Percentiles rank a stretch among this genome's conserved stretches.
phyloP scores from a whole-genome alignment of 2,888 invertebrate species.

The Orthosia cruda region DNA sequence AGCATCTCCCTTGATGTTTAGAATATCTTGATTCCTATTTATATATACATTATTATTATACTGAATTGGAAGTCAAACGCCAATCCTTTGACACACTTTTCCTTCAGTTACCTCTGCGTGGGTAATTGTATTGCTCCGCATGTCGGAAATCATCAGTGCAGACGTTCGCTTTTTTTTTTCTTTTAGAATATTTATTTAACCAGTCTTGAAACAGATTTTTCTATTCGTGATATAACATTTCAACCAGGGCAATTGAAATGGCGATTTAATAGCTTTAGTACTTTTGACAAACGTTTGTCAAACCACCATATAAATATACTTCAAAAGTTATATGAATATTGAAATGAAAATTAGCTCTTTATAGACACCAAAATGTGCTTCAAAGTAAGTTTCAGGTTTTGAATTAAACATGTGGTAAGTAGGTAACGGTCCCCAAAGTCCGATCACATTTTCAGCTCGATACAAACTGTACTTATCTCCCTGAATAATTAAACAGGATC shows the following conservation, averaged over 20 bases:
- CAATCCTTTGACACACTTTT: neutral
- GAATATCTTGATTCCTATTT: neutral
- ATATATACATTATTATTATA: too few species aligned
- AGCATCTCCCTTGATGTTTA: neutral
- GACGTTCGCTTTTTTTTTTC: neutral
- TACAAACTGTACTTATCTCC: slow-evolving; percentile 51
- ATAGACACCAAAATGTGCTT: neutral
- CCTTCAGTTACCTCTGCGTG: neutral
- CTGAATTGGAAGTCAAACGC: neutral
- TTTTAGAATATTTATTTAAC: neutral
- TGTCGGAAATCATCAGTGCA: slow-evolving; percentile 1
- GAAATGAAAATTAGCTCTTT: too few species aligned
- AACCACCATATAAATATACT: neutral
- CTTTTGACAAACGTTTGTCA: neutral
- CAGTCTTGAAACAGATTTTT: too few species aligned
- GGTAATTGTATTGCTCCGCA: slow-evolving; percentile 13
- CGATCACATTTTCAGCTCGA: slow-evolving; percentile 45
- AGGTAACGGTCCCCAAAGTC: neutral
- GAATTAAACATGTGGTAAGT: slow-evolving; percentile 21
- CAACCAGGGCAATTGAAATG: too few species aligned
- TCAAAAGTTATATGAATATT: too few species aligned
- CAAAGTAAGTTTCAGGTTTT: slow-evolving; percentile 8
- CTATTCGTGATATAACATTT: too few species aligned
- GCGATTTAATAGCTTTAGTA: too few species aligned
- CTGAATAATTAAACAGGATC: slow-evolving; percentile 58